phyloP scores from a whole-genome alignment of 2,888 invertebrate genomes.

The Perizoma affinitatum region DNA sequence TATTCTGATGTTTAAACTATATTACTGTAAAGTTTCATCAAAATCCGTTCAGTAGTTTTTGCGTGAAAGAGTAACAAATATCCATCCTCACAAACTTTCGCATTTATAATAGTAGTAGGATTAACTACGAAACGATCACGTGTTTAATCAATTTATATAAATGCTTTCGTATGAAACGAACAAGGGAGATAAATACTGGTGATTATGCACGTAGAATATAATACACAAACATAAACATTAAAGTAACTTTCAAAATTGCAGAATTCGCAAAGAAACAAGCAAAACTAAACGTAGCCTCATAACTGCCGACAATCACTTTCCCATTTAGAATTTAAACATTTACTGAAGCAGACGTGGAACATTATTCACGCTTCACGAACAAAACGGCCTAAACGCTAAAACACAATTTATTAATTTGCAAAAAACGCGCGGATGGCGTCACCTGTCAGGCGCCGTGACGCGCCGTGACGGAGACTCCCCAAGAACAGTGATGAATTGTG shows the following conservation, averaged over 20 bases:
- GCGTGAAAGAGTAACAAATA: too few species aligned
- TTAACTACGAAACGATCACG: too few species aligned
- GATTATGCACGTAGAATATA: too few species aligned
- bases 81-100: too few species aligned
- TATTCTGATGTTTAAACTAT: too few species aligned
- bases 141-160: too few species aligned
- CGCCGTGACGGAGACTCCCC: conserved; percentile 53
- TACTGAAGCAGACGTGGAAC: conserved; percentile 38
- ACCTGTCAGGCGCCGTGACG: conserved; percentile 65
- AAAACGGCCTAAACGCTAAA: conserved; percentile 55
- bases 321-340: conserved; percentile 41
- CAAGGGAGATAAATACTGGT: too few species aligned
- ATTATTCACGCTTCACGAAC: conserved; percentile 46
- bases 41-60: too few species aligned
- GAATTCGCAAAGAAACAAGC: conserved; percentile 13
- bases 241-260: conserved; percentile 17
- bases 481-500: conserved; percentile 67
- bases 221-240: neutral
- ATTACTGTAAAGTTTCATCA: too few species aligned
- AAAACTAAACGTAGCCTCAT: conserved; percentile 26
- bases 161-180: too few species aligned
- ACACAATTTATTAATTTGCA: conserved; percentile 69
- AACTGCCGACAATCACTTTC: conserved; percentile 37
- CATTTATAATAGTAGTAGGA: too few species aligned
- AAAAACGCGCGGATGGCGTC: conserved; percentile 54